Percentiles rank a stretch among this genome's conserved stretches.
These are phyloP conservation scores for Drosophila truncata DNA, from an alignment of 1,140 invertebrate genomes.

Conservation along the genomic window DNA sequence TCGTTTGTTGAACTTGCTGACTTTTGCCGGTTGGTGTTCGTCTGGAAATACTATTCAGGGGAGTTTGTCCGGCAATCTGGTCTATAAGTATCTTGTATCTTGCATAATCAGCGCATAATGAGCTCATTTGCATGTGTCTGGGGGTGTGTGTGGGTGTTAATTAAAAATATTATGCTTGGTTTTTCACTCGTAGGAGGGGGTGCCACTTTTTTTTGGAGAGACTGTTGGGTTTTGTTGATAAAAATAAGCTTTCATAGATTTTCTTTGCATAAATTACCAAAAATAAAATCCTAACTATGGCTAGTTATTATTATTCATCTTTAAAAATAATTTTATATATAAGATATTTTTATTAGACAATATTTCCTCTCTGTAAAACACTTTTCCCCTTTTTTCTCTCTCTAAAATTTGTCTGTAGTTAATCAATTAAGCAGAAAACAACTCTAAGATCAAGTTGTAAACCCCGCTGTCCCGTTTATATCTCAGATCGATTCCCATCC, in stretches of 20 bases:
- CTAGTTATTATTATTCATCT: not conserved
- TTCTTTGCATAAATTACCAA: not conserved
- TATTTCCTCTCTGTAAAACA: not conserved
- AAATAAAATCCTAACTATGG: too few species aligned
- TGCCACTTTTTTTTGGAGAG: not conserved
- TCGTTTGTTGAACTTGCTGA: slow-evolving; percentile 61
- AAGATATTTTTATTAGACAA: too few species aligned
- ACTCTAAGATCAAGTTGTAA: slow-evolving; percentile 42
- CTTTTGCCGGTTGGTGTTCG: slow-evolving; percentile 32
- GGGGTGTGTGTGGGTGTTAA: slow-evolving; percentile 42
- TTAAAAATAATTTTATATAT: not conserved
- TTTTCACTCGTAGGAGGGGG: slow-evolving; percentile 6
- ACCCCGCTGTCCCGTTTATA: not conserved
- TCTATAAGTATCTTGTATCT: slow-evolving; percentile 38
- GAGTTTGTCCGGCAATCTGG: slow-evolving; percentile 29
- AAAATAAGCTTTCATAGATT: not conserved
- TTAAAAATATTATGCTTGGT: slow-evolving; percentile 53
- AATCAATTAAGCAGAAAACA: slow-evolving; percentile 50
- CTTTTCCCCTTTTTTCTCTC: not conserved
- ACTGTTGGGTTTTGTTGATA: not conserved
- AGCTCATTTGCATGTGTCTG: slow-evolving; percentile 71
- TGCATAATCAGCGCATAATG: slow-evolving; percentile 76
- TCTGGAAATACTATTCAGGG: slow-evolving; percentile 47
- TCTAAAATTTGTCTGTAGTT: slow-evolving; percentile 18
- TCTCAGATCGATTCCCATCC: slow-evolving; percentile 41